Percentiles rank a stretch among this genome's conserved stretches.
Conservation (phyloP, 2,797 vertebrate genomes). For the Luscinia luscinia region DNA sequence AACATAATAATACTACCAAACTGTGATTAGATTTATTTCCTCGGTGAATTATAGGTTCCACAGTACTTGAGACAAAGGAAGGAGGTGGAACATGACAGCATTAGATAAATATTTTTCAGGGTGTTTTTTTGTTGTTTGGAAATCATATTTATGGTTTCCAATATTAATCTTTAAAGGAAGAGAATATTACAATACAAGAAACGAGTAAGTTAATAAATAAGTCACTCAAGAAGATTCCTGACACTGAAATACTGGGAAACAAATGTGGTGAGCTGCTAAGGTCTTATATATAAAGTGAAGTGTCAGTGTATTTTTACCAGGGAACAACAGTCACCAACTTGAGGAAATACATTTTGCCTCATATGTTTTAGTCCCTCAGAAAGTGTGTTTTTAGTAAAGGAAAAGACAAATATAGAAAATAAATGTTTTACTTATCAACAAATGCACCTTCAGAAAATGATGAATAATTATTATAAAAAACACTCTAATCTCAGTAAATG, state of each 20-base stretch:
- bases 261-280: not conserved
- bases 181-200: slow-evolving; percentile 18
- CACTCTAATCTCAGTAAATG: not conserved
- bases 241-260: not conserved
- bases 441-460: not conserved
- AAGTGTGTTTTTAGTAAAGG: not conserved
- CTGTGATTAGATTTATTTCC: not conserved
- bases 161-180: slow-evolving; percentile 11
- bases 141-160: slow-evolving; percentile 5
- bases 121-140: not conserved
- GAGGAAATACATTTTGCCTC: not conserved
- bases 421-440: not conserved
- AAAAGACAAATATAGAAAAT: not conserved
- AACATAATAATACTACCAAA: slow-evolving; percentile 15
- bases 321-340: not conserved
- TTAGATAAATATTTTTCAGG: slow-evolving; percentile 21
- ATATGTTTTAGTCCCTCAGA: not conserved
- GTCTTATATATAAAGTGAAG: not conserved
- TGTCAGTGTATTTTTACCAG: not conserved
- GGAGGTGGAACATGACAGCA: not conserved
- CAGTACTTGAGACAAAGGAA: not conserved
- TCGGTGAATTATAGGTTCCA: not conserved
- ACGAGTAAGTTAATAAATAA: not conserved
- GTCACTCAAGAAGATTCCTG: not conserved
- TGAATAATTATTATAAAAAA: not conserved